These are phyloP conservation scores for Crotalus helleri DNA, from an alignment of 2,113 vertebrate genomes.

Conservation along the genomic window DNA sequence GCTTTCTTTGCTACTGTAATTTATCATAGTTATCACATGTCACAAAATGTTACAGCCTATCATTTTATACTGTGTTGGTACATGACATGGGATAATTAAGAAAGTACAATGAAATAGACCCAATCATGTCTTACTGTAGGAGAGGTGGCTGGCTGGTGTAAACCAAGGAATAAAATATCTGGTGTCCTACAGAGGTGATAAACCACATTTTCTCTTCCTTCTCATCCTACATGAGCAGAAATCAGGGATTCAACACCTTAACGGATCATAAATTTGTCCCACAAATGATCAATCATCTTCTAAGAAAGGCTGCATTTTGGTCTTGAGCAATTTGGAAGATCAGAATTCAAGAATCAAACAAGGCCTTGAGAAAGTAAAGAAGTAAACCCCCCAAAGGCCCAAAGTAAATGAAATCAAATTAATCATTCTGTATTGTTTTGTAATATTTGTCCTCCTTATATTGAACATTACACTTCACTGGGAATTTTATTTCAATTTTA, in stretches of 20 bases:
- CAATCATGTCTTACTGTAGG: neutral
- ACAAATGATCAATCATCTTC: neutral
- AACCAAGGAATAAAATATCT: neutral
- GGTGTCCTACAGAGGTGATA: neutral
- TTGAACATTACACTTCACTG: neutral
- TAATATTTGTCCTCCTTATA: neutral
- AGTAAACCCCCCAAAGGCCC: neutral
- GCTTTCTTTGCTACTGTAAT: slow-evolving; percentile 68
- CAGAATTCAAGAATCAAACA: neutral
- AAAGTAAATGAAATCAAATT: neutral
- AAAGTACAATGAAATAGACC: slow-evolving; percentile 60
- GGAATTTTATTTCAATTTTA: neutral
- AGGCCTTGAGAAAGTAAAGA: neutral
- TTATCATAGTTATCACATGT: slow-evolving; percentile 76
- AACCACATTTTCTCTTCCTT: neutral
- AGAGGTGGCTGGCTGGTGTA: neutral
- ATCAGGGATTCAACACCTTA: neutral
- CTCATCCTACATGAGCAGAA: neutral
- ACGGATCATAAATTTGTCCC: neutral
- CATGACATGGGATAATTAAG: slow-evolving; percentile 77
- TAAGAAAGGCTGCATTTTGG: neutral
- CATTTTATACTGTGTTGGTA: slow-evolving; percentile 67
- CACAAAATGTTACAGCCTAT: slow-evolving; percentile 69
- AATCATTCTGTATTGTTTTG: neutral
- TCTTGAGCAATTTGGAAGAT: neutral